Conservation (phyloP, 1,140 invertebrate species). For the Heliconius himera region DNA sequence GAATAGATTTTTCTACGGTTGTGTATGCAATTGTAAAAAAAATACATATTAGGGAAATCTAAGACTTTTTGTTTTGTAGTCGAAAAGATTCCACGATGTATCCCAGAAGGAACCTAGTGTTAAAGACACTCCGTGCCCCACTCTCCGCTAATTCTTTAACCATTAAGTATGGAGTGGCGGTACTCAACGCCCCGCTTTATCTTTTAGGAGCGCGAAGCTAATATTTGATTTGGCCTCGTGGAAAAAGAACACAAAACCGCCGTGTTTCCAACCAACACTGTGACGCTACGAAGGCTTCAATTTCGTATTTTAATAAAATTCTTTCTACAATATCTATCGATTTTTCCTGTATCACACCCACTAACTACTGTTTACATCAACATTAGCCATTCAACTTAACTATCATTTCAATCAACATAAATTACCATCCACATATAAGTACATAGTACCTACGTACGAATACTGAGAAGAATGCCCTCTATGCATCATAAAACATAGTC, state of each 20-base stretch:
- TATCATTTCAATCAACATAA: conserved; percentile 16
- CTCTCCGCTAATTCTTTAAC: too few relatives aligned
- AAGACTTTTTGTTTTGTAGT: too few relatives aligned
- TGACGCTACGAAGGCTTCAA: too few relatives aligned
- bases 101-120: too few relatives aligned
- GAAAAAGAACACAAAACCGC: not conserved
- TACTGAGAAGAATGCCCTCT: conserved; percentile 11
- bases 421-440: conserved; percentile 22
- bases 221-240: not conserved
- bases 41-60: too few relatives aligned
- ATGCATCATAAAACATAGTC: conserved; percentile 3
- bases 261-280: not conserved
- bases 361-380: not conserved
- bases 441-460: not conserved
- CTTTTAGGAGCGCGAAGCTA: too few relatives aligned
- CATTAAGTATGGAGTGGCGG: too few relatives aligned
- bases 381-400: conserved; percentile 7
- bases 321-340: not conserved
- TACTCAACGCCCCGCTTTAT: too few relatives aligned
- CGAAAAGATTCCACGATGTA: too few relatives aligned
- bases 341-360: not conserved
- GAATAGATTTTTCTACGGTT: not conserved
- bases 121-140: too few relatives aligned
- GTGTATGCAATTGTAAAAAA: too few relatives aligned
- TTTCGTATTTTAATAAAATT: not conserved